These are phyloP conservation scores for Macrosiphum euphorbiae DNA, from an alignment of 2,888 invertebrate genomes.

Conservation along the genomic window DNA sequence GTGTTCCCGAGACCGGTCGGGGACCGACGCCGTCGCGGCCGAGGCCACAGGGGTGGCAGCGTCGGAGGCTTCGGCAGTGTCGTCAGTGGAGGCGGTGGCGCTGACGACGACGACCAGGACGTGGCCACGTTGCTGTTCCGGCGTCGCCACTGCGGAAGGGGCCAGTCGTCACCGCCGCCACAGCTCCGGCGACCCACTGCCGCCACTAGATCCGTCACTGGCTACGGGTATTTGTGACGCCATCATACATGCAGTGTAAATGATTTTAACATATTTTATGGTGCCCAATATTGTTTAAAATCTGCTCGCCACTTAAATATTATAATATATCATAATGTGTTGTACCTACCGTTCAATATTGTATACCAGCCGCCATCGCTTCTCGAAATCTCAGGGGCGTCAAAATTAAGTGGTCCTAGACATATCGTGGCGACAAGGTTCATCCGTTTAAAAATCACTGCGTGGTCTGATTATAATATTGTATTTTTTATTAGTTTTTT, in stretches of 20 bases:
- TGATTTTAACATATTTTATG: background rate
- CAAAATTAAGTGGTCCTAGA: background rate
- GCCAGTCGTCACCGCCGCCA: slow-evolving; percentile 78
- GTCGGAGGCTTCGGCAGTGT: slow-evolving; percentile 73
- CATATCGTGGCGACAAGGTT: background rate
- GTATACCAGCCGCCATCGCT: background rate
- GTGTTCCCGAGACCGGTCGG: slow-evolving; percentile 84
- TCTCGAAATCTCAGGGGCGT: background rate
- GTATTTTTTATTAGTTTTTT: background rate
- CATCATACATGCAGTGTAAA: background rate
- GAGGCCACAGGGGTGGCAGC: slow-evolving; percentile 68
- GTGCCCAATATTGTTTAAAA: background rate
- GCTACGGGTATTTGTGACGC: slow-evolving; percentile 75
- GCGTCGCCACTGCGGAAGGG: background rate
- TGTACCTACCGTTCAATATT: background rate
- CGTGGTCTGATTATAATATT: background rate
- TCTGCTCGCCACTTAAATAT: background rate
- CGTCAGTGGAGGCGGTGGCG: slow-evolving; percentile 78
- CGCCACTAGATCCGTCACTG: slow-evolving; percentile 74
- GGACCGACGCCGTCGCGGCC: slow-evolving; percentile 72
- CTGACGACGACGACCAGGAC: slow-evolving; percentile 77
- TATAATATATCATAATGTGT: no score
- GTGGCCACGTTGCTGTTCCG: background rate
- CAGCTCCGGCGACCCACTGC: slow-evolving; percentile 82
- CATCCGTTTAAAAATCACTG: background rate